Conservation (phyloP, 2,888 invertebrate species). For the Chrysolina americana region DNA sequence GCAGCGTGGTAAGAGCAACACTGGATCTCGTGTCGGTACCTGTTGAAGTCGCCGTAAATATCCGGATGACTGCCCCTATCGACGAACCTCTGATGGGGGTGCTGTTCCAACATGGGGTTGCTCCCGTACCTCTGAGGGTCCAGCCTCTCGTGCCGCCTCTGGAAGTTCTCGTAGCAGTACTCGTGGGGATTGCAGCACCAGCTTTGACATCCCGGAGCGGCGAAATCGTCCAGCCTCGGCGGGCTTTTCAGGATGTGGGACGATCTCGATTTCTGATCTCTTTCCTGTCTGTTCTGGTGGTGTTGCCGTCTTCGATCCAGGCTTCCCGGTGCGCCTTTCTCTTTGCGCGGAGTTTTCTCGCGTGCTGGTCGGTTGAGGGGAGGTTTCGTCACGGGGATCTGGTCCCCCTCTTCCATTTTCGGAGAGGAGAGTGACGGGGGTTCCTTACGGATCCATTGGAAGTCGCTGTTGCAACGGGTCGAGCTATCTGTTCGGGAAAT, state of each 20-base stretch:
- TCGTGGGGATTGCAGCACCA: conserved; percentile 65
- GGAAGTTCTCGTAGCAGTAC: conserved; percentile 74
- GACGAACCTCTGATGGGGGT: conserved; percentile 50
- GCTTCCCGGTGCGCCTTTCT: conserved; percentile 69
- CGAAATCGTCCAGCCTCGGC: conserved; percentile 64
- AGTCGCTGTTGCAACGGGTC: conserved; percentile 78
- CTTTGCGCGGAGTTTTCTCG: conserved; percentile 60
- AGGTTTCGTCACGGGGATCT: conserved; percentile 58
- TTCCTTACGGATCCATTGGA: conserved; percentile 76
- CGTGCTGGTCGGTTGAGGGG: conserved; percentile 60
- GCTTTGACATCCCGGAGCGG: conserved; percentile 59
- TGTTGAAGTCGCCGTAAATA: conserved; percentile 62
- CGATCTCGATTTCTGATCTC: conserved; percentile 78
- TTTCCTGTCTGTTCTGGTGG: conserved; percentile 68
- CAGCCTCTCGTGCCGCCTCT: conserved; percentile 72
- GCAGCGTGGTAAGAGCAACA: conserved; percentile 65
- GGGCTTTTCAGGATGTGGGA: conserved; percentile 71
- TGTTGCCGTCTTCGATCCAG: conserved; percentile 72
- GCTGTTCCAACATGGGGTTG: conserved; percentile 67
- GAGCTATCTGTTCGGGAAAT: conserved; percentile 70
- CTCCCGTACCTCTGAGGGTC: conserved; percentile 70
- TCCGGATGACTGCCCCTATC: conserved; percentile 68
- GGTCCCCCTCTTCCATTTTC: conserved; percentile 60
- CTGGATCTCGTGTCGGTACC: conserved; percentile 59
- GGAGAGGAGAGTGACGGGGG: conserved; percentile 51